phyloP scores from a whole-genome alignment of 2,113 vertebrate species.

The Aplodontia rufa region DNA sequence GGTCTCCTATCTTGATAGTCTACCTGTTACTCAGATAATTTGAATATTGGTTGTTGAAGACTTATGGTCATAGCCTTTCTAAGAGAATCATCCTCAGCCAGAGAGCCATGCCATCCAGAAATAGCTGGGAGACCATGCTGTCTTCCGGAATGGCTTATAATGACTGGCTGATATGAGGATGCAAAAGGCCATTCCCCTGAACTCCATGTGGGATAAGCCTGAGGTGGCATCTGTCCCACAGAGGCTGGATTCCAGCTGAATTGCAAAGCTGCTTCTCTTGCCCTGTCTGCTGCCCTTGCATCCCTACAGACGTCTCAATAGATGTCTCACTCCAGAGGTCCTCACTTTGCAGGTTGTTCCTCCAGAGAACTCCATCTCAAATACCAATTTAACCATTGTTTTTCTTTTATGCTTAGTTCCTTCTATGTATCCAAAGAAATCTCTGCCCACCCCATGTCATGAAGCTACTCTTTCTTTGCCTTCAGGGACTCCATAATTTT shows the following conservation, averaged over 20 bases:
- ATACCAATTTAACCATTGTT: background rate
- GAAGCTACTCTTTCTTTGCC: background rate
- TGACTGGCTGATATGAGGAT: background rate
- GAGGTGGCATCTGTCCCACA: background rate
- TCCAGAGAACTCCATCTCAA: background rate
- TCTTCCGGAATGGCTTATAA: background rate
- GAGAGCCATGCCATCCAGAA: background rate
- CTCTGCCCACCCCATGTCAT: background rate
- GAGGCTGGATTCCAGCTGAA: background rate
- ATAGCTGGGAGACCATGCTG: background rate
- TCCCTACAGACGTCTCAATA: background rate
- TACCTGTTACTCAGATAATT: background rate
- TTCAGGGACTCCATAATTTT: background rate
- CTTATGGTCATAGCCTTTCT: background rate
- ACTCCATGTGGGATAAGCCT: background rate
- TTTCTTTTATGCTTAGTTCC: background rate
- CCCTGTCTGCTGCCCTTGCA: background rate
- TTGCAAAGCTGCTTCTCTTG: background rate
- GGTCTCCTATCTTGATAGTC: background rate
- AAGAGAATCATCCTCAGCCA: background rate
- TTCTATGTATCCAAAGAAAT: background rate
- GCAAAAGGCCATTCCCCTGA: background rate
- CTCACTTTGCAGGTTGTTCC: background rate
- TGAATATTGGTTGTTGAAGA: background rate
- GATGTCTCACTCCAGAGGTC: background rate